A percentile compares a stretch with the other conserved stretches of the same genome.
Evolutionary conservation across 2,113 vertebrate species (phyloP).

Genomic region (Blennius ocellaris): DNA sequence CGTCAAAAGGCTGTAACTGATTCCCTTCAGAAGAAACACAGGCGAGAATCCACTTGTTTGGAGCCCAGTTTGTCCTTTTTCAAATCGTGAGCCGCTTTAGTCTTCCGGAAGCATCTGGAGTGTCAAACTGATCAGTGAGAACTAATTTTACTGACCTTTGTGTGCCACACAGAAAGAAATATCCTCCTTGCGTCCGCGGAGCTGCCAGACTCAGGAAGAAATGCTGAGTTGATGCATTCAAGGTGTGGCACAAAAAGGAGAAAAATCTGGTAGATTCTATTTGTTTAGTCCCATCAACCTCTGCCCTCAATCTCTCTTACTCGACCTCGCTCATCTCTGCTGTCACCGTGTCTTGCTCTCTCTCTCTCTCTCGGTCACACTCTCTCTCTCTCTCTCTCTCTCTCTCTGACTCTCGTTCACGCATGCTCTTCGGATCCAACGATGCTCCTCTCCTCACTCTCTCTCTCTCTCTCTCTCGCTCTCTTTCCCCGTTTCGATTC

Average conservation of each 20-base stretch:
- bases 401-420: constrained; percentile 32
- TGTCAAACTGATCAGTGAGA: not conserved
- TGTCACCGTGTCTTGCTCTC: constrained; percentile 32
- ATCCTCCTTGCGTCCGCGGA: not conserved
- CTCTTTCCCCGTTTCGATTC: constrained; percentile 28
- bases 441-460: not conserved
- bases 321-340: constrained; percentile 44
- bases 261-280: constrained; percentile 40
- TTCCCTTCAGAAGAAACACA: constrained; percentile 11
- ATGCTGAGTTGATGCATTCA: constrained; percentile 13
- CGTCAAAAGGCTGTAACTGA: not conserved
- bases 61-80: constrained; percentile 6
- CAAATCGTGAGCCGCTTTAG: not conserved
- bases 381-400: constrained; percentile 25
- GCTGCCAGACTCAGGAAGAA: constrained; percentile 30
- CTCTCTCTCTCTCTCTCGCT: not conserved
- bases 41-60: constrained; percentile 3
- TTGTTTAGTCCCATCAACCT: constrained; percentile 36
- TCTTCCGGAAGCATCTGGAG: constrained; percentile 6
- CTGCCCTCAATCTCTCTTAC: constrained; percentile 32
- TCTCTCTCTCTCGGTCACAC: constrained; percentile 1
- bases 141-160: not conserved
- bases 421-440: constrained; percentile 50
- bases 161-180: not conserved
- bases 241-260: constrained; percentile 56